Evolutionary conservation across 2,888 invertebrate species (phyloP).

Genomic region (Monoplex corrugatus): DNA sequence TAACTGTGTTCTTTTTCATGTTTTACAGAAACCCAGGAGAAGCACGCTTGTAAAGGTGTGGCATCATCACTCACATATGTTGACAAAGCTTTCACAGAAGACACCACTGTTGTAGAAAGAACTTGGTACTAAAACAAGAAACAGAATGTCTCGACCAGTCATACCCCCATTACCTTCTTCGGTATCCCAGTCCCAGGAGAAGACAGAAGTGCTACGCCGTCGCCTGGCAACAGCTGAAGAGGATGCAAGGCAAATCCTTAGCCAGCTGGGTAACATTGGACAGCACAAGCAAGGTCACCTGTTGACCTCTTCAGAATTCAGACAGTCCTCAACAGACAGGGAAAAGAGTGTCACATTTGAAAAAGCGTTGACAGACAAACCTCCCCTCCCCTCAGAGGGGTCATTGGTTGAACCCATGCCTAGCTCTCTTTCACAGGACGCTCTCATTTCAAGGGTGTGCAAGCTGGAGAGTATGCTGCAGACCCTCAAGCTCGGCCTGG

Average conservation of each 20-base stretch:
- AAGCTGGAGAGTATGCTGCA: slow-evolving; percentile 76
- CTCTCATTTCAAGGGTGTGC: slow-evolving; percentile 67
- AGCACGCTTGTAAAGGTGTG: too few species aligned
- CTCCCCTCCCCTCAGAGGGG: slow-evolving; percentile 6
- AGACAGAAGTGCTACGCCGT: slow-evolving; percentile 66
- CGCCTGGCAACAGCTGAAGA: slow-evolving; percentile 70
- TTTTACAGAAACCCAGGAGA: too few species aligned
- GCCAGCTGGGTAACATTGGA: slow-evolving; percentile 66
- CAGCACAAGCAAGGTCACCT: background rate
- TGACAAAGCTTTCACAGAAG: too few species aligned
- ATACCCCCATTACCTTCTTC: slow-evolving; percentile 64
- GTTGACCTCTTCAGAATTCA: background rate
- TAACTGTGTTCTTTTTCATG: too few species aligned
- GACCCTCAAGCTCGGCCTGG: slow-evolving; percentile 72
- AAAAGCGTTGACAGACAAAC: background rate
- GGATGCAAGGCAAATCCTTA: slow-evolving; percentile 68
- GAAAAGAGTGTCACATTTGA: slow-evolving; percentile 52
- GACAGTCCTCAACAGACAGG: background rate
- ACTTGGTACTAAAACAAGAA: background rate
- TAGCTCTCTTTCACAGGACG: slow-evolving; percentile 41
- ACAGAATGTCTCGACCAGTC: slow-evolving; percentile 61
- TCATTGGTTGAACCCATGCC: slow-evolving; percentile 34
- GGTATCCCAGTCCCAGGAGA: slow-evolving; percentile 60
- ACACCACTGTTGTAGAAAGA: too few species aligned
- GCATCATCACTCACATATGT: too few species aligned